A percentile compares a stretch with the other conserved stretches of the same genome.
phyloP scores from a whole-genome alignment of 2,888 invertebrate species.

The Pseudanteris insignis region DNA sequence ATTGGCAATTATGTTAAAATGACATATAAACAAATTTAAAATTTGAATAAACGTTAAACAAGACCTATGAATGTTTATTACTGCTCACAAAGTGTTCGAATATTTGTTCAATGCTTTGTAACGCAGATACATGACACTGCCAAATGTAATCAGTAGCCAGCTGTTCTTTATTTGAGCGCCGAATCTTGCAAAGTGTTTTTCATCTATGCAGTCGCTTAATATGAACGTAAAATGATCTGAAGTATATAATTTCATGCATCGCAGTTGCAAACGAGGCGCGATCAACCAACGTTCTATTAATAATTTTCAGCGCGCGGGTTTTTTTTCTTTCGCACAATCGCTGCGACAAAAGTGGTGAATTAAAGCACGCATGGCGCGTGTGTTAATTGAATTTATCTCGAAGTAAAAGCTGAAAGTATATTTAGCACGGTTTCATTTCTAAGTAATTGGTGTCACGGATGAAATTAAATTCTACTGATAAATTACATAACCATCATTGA shows the following conservation, averaged over 20 bases:
- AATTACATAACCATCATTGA: slow-evolving; percentile 25
- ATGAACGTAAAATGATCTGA: neutral
- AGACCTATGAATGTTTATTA: no score
- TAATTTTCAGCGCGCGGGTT: slow-evolving; percentile 6
- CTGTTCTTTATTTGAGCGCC: slow-evolving; percentile 34
- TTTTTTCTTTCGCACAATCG: slow-evolving; percentile 17
- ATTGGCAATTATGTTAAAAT: no score
- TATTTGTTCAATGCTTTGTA: slow-evolving; percentile 21
- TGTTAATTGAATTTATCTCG: slow-evolving; percentile 32
- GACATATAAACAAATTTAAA: no score
- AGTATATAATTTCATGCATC: slow-evolving; percentile 20
- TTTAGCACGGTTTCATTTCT: slow-evolving; percentile 37
- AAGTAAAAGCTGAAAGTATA: slow-evolving; percentile 40
- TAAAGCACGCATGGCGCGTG: slow-evolving; percentile 11
- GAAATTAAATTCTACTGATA: slow-evolving; percentile 42
- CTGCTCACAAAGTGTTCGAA: neutral
- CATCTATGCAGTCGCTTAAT: neutral
- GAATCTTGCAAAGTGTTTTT: slow-evolving; percentile 12
- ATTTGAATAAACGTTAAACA: no score
- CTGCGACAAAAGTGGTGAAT: slow-evolving; percentile 12
- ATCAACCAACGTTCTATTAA: slow-evolving; percentile 30
- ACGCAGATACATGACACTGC: slow-evolving; percentile 19
- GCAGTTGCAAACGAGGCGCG: slow-evolving; percentile 12
- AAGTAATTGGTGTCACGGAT: slow-evolving; percentile 41
- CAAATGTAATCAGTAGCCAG: slow-evolving; percentile 28